phyloP scores from a whole-genome alignment of 2,888 invertebrate genomes.

The Dilophus febrilis region DNA sequence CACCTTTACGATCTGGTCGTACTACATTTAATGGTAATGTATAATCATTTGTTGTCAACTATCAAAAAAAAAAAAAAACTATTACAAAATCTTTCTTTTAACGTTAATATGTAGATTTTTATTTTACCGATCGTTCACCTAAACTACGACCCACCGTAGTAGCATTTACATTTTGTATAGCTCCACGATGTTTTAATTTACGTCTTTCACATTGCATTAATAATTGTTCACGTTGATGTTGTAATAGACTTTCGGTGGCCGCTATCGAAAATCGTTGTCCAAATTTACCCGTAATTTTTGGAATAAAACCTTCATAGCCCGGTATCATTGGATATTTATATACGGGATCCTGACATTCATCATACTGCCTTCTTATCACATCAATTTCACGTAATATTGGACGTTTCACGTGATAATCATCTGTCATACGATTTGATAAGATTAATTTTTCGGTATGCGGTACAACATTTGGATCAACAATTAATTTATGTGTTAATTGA shows the following conservation, averaged over 20 bases:
- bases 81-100: neutral
- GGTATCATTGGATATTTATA: constrained; percentile 58
- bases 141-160: constrained; percentile 18
- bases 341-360: constrained; percentile 47
- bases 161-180: constrained; percentile 17
- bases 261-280: constrained; percentile 56
- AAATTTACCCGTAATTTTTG: constrained; percentile 44
- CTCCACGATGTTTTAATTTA: constrained; percentile 18
- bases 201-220: constrained; percentile 35
- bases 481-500: constrained; percentile 51
- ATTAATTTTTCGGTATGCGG: constrained; percentile 54
- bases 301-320: constrained; percentile 50
- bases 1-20: constrained; percentile 47
- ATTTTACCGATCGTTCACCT: constrained; percentile 20
- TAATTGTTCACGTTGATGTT: constrained; percentile 47
- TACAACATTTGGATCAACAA: constrained; percentile 55
- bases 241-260: constrained; percentile 54
- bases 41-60: constrained; percentile 52
- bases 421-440: constrained; percentile 34
- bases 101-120: neutral
- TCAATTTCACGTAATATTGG: constrained; percentile 50
- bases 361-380: constrained; percentile 42
- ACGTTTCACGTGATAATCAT: constrained; percentile 32
- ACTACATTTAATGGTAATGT: constrained; percentile 50
- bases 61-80: constrained; percentile 4